phyloP scores from a whole-genome alignment of 2,113 vertebrate species.

The Serilophus lunatus region DNA sequence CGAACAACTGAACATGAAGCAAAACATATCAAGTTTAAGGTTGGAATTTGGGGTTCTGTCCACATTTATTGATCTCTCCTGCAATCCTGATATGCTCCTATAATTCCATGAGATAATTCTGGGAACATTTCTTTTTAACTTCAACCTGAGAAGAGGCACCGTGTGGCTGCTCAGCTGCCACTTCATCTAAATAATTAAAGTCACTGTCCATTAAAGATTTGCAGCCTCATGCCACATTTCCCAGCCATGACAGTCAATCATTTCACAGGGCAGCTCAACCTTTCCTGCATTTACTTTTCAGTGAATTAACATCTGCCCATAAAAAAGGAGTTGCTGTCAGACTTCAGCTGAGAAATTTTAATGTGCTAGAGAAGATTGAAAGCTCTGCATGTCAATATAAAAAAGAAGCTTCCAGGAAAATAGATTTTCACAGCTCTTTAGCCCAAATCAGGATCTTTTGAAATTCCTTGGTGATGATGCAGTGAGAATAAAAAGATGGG shows the following conservation, averaged over 20 bases:
- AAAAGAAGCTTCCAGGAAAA: neutral
- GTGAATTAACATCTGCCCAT: slow-evolving; percentile 25
- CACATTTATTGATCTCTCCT: neutral
- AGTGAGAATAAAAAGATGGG: neutral
- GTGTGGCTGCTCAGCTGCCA: neutral
- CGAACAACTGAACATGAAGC: neutral
- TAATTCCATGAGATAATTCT: neutral
- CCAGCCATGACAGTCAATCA: slow-evolving; percentile 21
- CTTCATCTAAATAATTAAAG: slow-evolving; percentile 20
- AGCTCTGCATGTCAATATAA: neutral
- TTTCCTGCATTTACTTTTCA: slow-evolving; percentile 40
- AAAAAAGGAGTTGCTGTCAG: slow-evolving; percentile 14
- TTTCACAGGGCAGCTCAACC: neutral
- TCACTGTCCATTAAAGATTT: neutral
- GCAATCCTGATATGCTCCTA: neutral
- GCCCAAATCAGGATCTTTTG: neutral
- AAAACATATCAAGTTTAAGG: neutral
- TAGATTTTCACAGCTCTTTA: neutral
- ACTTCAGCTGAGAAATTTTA: neutral
- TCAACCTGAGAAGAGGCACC: neutral
- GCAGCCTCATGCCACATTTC: slow-evolving; percentile 4
- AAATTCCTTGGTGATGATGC: neutral
- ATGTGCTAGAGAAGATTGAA: neutral
- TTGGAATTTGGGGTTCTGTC: neutral
- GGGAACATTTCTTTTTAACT: neutral